A percentile compares a stretch with the other conserved stretches of the same genome.
Evolutionary conservation across 2,113 vertebrate species (phyloP).

Genomic region (Silurus asotus): DNA sequence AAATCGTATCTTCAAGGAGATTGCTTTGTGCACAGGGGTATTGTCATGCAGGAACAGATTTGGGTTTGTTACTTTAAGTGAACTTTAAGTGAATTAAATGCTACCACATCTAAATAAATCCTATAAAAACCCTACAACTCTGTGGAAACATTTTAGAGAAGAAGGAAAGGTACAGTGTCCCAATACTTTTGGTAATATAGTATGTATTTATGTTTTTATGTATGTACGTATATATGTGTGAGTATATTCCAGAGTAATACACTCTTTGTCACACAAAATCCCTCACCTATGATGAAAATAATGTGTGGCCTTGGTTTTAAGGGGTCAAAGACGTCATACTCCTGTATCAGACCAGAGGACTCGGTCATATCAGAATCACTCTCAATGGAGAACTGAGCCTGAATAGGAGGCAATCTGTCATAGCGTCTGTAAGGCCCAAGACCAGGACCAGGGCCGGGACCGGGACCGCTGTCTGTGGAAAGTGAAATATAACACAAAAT

Average conservation of each 20-base stretch:
- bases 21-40: too few relatives aligned
- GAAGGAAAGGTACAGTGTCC: too few relatives aligned
- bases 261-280: background rate
- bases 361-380: constrained; percentile 75
- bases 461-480: constrained; percentile 43
- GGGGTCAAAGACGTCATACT: constrained; percentile 70
- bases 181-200: too few relatives aligned
- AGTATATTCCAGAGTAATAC: background rate
- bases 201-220: background rate
- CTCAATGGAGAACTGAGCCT: constrained; percentile 73
- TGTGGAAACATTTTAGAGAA: too few relatives aligned
- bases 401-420: constrained; percentile 63
- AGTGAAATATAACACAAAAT: background rate
- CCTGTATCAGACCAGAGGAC: constrained; percentile 69
- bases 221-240: too few relatives aligned
- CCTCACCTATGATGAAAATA: constrained; percentile 71
- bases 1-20: too few relatives aligned
- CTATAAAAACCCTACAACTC: too few relatives aligned
- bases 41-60: too few relatives aligned
- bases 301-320: constrained; percentile 64
- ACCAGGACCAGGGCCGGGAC: constrained; percentile 49
- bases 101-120: too few relatives aligned
- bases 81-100: too few relatives aligned
- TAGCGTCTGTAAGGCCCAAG: constrained; percentile 52
- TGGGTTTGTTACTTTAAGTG: too few relatives aligned